These are phyloP conservation scores for Cataglyphis livida DNA, from an alignment of 2,888 invertebrate genomes.

Conservation along the genomic window DNA sequence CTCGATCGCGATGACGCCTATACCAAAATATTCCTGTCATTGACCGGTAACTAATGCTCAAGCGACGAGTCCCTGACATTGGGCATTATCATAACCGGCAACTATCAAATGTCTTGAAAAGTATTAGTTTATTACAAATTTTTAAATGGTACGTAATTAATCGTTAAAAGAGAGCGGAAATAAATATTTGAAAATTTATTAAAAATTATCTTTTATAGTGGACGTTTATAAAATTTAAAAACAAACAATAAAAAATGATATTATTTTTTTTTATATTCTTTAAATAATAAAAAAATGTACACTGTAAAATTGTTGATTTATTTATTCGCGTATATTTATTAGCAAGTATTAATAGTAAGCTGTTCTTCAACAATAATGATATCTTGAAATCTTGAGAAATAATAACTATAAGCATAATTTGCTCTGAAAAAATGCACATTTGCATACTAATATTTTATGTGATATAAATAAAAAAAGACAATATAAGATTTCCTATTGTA, in stretches of 20 bases:
- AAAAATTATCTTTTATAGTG: neutral
- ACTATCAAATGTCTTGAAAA: neutral
- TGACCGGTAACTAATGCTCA: constrained; percentile 44
- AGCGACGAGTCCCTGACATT: constrained; percentile 44
- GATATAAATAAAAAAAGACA: neutral
- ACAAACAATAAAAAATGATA: neutral
- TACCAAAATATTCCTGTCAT: constrained; percentile 40
- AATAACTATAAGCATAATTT: neutral
- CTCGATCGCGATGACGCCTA: constrained; percentile 35
- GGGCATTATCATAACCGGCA: constrained; percentile 43
- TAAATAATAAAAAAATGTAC: neutral
- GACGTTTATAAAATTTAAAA: neutral
- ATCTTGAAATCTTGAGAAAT: neutral
- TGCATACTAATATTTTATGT: neutral
- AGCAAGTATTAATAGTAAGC: neutral
- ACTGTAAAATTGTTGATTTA: neutral
- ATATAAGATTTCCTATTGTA: neutral
- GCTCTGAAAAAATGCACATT: neutral
- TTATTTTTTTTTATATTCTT: neutral
- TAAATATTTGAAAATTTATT: neutral
- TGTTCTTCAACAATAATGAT: neutral
- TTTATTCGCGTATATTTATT: neutral
- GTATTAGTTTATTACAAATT: constrained; percentile 7
- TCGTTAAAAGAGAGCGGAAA: neutral
- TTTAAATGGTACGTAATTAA: neutral